Evolutionary conservation across 2,888 invertebrate species (phyloP), one percentile per base, ranked within the genome.

Genomic region (Fabriciana adippe): DNA sequence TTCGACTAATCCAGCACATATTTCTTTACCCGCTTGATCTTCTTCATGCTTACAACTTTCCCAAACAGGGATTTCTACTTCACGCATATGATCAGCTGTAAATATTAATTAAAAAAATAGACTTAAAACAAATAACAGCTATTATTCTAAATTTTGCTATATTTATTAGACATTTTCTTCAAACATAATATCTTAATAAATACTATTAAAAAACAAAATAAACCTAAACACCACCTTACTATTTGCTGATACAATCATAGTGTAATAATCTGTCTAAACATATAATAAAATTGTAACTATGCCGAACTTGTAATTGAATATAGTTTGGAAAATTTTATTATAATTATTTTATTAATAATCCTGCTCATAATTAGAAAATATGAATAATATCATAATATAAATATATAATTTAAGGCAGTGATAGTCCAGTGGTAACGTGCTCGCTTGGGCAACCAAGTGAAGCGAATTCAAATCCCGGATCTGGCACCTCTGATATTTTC

Each of bases 11-110:
- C 97, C 97, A 0, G 97, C 97, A 81, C 97, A 97, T 66, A 97
- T 94, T 85, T 95, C 95, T 68, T 94, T 94, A 0, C 95, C 95
- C 68, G 93, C 93, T 72, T 87, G 89, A 83, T 97, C 97, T 72
- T 93, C 93, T 18, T 79, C 81, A 72, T 95, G 94, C 63, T 94
- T 95, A 79, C 97, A 97, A 8, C 86, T 81, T 11, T 92, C 82
- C 79, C 95, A 89, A 73, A 97, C 94, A 8, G 97, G 97, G 2
- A 97, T 90, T 76, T 94, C 94, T 0, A 97, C 97, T 89, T 97
- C 96, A 66, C 95, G 94, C 89, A 97, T 87, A 72, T 96, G 94
- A 84, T 97, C 97, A 79, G 97, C 97, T 97, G 74, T 57, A 64
- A 70, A 55, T 55, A n/a, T 15, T 41, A 41, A 41, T 41, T 11